Base-by-base conservation (phyloP, 1,140 invertebrate genomes). In the Amyelois transitella region DNA sequence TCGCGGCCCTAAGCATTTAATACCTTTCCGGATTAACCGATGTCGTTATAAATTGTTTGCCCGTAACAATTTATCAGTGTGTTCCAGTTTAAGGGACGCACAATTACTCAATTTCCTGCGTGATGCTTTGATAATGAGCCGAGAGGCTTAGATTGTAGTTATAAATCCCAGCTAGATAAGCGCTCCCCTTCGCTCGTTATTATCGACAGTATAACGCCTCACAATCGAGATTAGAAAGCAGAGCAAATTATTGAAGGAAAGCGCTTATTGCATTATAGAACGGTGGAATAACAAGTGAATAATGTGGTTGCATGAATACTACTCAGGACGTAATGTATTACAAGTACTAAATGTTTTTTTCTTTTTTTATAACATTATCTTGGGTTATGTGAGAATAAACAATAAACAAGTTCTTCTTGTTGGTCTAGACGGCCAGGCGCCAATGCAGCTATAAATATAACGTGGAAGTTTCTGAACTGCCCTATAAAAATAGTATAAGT, bases 381-480 rank as follows among this genome's bases (percentile, higher is more conserved):
- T 14, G 32, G 32, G n/a, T 28, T 38, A 8, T 12, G 32, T 38
- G 12, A 38, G n/a, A n/a, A n/a, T n/a, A n/a, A n/a, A 38, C 12
- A 38, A 14, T 14, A 38, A 38, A 38, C 17, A 14, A 77, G 68
- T 66, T 55, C 64, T 62, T 62, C 59, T 75, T 78, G 75, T 79
- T 62, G 61, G 78, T 78, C 77, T 81, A 86, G 81, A 84, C 81
- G 56, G 45, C 51, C 47, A 53, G 82, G 77, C 81, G 82, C 66
- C 79, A 28, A 22, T 51, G 32, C 53, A 53, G 52, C 64, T 59
- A 70, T 63, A 64, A 67, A 70, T n/a, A n/a, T 63, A 66, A 62
- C 43, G 21, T 7, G 20, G 60, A 65, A 32, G 53, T 59, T 55
- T 64, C 32, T 51, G 59, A 60, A 61, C 61, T 62, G 53, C 52